phyloP scores from a whole-genome alignment of 2,113 vertebrate species.

The Canis aureus region DNA sequence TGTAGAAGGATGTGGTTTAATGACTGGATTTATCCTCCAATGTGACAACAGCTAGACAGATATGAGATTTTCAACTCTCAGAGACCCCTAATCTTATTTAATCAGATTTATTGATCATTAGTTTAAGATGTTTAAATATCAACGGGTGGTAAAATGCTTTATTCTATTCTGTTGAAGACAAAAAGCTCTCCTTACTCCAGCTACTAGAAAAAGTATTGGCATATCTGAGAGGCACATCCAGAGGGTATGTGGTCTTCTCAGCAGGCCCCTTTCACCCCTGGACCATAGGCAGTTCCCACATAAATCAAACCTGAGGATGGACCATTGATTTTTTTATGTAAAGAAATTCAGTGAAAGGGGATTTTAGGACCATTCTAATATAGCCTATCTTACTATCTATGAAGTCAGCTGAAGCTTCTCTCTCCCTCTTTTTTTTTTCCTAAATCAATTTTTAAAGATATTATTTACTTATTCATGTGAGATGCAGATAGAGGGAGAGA shows the following conservation, averaged over 20 bases:
- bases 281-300: not conserved
- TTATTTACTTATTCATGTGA: too few relatives aligned
- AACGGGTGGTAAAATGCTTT: not conserved
- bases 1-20: not conserved
- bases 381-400: not conserved
- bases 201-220: not conserved
- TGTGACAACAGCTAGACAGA: not conserved
- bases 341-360: not conserved
- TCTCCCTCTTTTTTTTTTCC: slow-evolving; percentile 30
- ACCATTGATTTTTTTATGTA: not conserved
- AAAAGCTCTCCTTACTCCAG: not conserved
- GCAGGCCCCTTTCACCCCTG: accelerated
- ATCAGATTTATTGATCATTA: not conserved
- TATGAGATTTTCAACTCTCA: not conserved
- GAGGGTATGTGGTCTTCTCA: not conserved
- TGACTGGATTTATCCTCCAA: not conserved
- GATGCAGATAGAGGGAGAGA: too few relatives aligned
- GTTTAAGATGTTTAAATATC: not conserved
- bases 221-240: not conserved
- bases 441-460: not conserved
- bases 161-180: not conserved
- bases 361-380: slow-evolving; percentile 20
- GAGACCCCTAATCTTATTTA: not conserved
- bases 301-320: not conserved
- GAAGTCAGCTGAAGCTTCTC: slow-evolving; percentile 9